Conservation (phyloP, 2,113 vertebrate genomes). For the Trematomus loennbergii region DNA sequence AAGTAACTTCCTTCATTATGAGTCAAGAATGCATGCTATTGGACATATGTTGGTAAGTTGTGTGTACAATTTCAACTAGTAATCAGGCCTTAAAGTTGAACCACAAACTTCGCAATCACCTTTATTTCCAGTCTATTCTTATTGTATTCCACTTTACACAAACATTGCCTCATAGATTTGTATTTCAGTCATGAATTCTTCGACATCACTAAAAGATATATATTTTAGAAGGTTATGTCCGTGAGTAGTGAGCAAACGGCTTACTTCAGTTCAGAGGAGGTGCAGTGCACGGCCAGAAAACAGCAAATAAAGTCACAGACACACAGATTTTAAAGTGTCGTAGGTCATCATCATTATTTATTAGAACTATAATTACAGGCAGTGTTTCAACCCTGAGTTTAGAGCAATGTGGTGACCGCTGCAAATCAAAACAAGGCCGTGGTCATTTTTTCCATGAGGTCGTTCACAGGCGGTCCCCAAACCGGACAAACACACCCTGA, state of each 20-base stretch:
- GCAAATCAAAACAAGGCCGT: conserved; percentile 52
- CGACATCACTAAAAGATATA: no score
- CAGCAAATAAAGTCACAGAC: conserved; percentile 23
- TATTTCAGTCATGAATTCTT: no score
- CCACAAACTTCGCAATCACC: no score
- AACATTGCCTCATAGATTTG: neutral
- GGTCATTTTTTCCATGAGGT: conserved; percentile 17
- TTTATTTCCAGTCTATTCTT: no score
- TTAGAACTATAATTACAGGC: conserved; percentile 29
- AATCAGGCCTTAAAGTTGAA: no score
- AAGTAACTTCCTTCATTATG: no score
- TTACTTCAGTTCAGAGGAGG: neutral
- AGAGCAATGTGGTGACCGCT: conserved; percentile 34
- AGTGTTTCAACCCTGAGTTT: conserved; percentile 34
- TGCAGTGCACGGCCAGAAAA: conserved; percentile 2
- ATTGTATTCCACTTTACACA: neutral
- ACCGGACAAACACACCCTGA: conserved; percentile 41
- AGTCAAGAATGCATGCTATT: no score
- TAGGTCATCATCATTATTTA: conserved; percentile 20
- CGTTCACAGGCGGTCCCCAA: conserved; percentile 35
- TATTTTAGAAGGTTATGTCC: neutral
- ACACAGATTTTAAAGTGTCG: conserved; percentile 25
- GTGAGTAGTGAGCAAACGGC: neutral
- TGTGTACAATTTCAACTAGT: no score
- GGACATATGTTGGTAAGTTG: no score